Conservation (phyloP, 2,797 vertebrate genomes). For the Lepus oiostolus region DNA sequence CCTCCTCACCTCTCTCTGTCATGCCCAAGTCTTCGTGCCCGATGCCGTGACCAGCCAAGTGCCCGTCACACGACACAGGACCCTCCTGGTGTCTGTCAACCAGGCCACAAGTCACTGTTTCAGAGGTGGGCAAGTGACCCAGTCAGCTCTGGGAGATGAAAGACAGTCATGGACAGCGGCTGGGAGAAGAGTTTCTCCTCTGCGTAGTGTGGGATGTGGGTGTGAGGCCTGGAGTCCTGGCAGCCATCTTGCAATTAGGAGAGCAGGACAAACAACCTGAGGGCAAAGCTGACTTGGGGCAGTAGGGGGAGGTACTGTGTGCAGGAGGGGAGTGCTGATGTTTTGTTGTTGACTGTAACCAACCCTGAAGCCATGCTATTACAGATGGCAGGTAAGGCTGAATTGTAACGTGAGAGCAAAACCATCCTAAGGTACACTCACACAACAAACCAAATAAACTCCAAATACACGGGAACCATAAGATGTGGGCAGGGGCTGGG, state of each 20-base stretch:
- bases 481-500: not conserved
- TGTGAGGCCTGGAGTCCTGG: constrained; percentile 1
- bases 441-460: not conserved
- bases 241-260: not conserved
- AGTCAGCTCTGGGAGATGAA: not conserved
- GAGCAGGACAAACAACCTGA: rapidly evolving
- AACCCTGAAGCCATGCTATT: not conserved
- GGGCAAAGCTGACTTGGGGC: not conserved
- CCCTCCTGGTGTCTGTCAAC: not conserved
- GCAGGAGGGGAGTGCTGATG: not conserved
- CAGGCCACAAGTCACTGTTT: not conserved
- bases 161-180: not conserved
- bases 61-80: not conserved
- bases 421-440: not conserved
- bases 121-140: not conserved
- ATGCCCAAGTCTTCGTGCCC: too few species aligned
- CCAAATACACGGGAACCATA: not conserved
- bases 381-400: not conserved
- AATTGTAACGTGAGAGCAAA: not conserved
- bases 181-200: not conserved
- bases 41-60: not conserved
- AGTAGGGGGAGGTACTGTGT: not conserved
- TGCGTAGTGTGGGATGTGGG: not conserved
- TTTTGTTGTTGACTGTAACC: not conserved
- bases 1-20: too few species aligned